phyloP scores from a whole-genome alignment of 2,113 vertebrate genomes.

The Malurus cyaneus region DNA sequence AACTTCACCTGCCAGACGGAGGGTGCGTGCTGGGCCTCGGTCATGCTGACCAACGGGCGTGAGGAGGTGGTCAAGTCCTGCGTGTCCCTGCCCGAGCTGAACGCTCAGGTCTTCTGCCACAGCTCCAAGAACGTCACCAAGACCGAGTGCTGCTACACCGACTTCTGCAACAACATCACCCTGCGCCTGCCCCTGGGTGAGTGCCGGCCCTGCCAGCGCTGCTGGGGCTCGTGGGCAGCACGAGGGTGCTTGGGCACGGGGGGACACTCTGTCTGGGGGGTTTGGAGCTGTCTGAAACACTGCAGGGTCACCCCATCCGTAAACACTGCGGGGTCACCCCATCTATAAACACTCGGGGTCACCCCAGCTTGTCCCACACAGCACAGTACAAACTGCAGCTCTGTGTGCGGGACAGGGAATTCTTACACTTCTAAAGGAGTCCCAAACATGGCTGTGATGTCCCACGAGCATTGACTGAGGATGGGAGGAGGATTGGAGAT shows the following conservation, averaged over 20 bases:
- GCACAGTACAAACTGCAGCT: neutral
- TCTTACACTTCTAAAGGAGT: accelerated
- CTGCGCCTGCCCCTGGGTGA: slow-evolving; percentile 85
- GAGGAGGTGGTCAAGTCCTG: slow-evolving; percentile 90
- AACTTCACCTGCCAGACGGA: slow-evolving; percentile 92
- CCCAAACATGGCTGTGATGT: accelerated
- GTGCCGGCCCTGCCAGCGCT: accelerated
- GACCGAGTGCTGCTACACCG: slow-evolving; percentile 94
- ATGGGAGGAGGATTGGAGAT: neutral
- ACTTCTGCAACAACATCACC: slow-evolving; percentile 97
- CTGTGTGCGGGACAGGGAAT: neutral
- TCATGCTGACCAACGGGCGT: slow-evolving; percentile 89
- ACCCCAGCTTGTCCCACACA: neutral
- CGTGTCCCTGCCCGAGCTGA: slow-evolving; percentile 85
- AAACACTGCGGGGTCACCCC: too few relatives aligned
- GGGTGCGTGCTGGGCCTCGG: slow-evolving; percentile 96
- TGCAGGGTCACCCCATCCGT: too few relatives aligned
- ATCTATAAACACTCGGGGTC: accelerated
- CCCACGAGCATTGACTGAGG: accelerated
- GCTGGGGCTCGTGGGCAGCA: neutral
- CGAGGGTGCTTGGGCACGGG: neutral
- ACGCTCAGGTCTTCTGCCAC: slow-evolving; percentile 92
- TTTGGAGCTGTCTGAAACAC: too few relatives aligned
- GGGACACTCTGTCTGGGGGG: too few relatives aligned
- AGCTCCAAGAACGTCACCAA: slow-evolving; percentile 90